These are phyloP conservation scores for Eleutherodactylus coqui DNA, from an alignment of 2,797 vertebrate genomes.

Conservation along the genomic window DNA sequence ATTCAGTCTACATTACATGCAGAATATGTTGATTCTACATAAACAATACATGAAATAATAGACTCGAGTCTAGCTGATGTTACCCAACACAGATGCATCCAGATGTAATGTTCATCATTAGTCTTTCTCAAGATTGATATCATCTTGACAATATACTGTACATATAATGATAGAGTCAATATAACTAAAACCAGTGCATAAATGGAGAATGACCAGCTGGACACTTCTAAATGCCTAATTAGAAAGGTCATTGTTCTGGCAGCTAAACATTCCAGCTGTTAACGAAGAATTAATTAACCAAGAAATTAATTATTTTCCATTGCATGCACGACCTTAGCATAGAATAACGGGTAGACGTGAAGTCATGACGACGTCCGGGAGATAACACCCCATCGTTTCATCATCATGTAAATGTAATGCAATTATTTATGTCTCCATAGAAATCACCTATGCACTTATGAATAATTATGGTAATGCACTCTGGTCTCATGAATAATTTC, in stretches of 20 bases:
- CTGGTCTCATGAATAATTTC: slow-evolving; percentile 3
- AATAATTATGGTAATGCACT: slow-evolving; percentile 2
- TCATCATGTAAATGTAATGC: neutral
- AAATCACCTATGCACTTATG: neutral
- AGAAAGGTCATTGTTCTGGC: slow-evolving; percentile 53
- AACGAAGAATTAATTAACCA: slow-evolving; percentile 45
- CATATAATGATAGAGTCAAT: neutral
- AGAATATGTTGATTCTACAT: neutral
- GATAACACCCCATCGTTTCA: neutral
- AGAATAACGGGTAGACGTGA: slow-evolving; percentile 10
- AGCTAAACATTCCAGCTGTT: slow-evolving; percentile 41
- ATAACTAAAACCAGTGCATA: slow-evolving; percentile 17
- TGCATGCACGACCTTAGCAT: slow-evolving; percentile 17
- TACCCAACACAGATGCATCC: neutral
- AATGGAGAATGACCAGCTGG: slow-evolving; percentile 30
- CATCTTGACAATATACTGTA: neutral
- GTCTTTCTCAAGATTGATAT: neutral
- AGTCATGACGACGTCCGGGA: neutral
- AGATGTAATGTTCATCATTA: neutral
- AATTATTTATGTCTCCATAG: neutral
- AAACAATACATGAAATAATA: neutral
- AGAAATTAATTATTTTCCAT: slow-evolving; percentile 5
- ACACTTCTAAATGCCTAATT: slow-evolving; percentile 44
- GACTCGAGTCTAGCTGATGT: neutral
- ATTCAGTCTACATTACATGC: neutral